phyloP scores from a whole-genome alignment of 2,113 vertebrate species.

The Sphaerodactylus townsendi region DNA sequence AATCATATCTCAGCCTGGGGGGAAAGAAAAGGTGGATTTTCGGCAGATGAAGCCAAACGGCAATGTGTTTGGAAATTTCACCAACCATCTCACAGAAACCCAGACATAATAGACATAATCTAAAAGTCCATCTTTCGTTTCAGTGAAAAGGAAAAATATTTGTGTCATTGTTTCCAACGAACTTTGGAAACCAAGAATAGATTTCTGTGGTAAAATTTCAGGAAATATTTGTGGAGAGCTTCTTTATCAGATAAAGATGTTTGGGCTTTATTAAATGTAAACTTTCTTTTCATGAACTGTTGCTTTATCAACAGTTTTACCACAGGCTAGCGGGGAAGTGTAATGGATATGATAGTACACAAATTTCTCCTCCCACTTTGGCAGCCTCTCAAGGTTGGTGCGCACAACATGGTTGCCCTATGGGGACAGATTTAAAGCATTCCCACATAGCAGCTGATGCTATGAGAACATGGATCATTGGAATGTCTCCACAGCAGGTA shows the following conservation, averaged over 20 bases:
- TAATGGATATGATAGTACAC: background rate
- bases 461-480: too few species aligned
- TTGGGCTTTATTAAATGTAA: slow-evolving; percentile 27
- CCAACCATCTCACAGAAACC: background rate
- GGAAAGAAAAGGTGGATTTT: slow-evolving; percentile 13
- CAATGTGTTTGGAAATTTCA: background rate
- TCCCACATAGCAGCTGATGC: too few species aligned
- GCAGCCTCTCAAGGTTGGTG: background rate
- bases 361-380: background rate
- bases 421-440: background rate
- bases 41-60: slow-evolving; percentile 1
- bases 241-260: slow-evolving; percentile 31
- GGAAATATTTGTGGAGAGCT: slow-evolving; percentile 17
- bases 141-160: background rate
- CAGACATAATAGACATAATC: background rate
- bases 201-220: background rate
- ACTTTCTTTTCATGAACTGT: slow-evolving; percentile 41
- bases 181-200: background rate
- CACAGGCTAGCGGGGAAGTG: slow-evolving; percentile 8
- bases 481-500: background rate
- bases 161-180: slow-evolving; percentile 5
- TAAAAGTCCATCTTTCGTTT: slow-evolving; percentile 16
- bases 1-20: background rate
- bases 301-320: slow-evolving; percentile 25
- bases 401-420: background rate